These are phyloP conservation scores for Chaenodraco wilsoni DNA, from an alignment of 2,797 vertebrate genomes.

Conservation along the genomic window DNA sequence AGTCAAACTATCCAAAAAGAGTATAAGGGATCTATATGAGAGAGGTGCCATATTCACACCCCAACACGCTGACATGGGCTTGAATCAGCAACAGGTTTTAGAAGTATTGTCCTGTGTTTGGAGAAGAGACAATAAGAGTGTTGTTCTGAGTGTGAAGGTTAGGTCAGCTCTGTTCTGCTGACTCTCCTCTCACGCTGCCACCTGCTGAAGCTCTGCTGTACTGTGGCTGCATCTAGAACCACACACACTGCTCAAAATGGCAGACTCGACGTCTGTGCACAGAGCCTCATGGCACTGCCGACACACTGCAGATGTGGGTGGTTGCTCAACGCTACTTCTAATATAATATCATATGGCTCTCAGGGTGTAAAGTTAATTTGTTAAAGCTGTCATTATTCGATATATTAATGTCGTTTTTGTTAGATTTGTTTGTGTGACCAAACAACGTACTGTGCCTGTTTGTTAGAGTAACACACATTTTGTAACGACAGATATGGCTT, in stretches of 20 bases:
- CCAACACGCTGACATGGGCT: slow-evolving; percentile 7
- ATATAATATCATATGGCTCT: slow-evolving; percentile 26
- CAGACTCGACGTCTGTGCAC: slow-evolving; percentile 58
- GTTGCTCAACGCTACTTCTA: slow-evolving; percentile 47
- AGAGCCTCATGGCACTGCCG: slow-evolving; percentile 49
- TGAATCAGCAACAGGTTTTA: slow-evolving; percentile 13
- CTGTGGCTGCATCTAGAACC: slow-evolving; percentile 54
- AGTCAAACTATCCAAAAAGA: neutral
- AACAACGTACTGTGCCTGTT: neutral
- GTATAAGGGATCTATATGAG: neutral
- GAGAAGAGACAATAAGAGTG: slow-evolving; percentile 37
- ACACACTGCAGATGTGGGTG: slow-evolving; percentile 62
- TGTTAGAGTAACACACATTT: neutral
- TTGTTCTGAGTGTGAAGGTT: slow-evolving; percentile 39
- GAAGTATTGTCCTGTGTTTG: slow-evolving; percentile 13
- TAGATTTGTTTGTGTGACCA: neutral
- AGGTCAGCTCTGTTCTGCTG: slow-evolving; percentile 44
- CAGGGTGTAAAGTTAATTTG: slow-evolving; percentile 29
- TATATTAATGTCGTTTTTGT: neutral
- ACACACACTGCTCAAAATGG: slow-evolving; percentile 76
- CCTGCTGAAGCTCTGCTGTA: slow-evolving; percentile 74
- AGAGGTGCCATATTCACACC: neutral
- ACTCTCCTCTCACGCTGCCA: slow-evolving; percentile 70
- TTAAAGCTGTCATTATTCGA: neutral
- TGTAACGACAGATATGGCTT: neutral